Percentiles rank a stretch among this genome's conserved stretches.
Evolutionary conservation across 2,113 vertebrate genomes (phyloP).

Genomic region (Corydoras sp.): DNA sequence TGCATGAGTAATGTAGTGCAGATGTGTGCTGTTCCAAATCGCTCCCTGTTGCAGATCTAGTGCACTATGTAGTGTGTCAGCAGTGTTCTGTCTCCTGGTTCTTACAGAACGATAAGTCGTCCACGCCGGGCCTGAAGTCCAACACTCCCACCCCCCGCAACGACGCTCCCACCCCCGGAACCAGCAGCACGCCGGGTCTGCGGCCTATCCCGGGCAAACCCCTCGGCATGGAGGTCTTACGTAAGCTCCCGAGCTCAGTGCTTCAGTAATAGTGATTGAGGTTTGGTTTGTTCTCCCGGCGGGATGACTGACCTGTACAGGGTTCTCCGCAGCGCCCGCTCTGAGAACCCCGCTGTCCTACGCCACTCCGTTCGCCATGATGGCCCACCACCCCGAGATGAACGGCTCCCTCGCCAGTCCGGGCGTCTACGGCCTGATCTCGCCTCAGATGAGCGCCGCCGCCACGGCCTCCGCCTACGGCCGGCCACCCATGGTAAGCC

Average conservation of each 20-base stretch:
- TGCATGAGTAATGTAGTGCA: too few relatives aligned
- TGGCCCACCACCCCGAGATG: slow-evolving; percentile 89
- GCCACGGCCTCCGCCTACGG: slow-evolving; percentile 82
- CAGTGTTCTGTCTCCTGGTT: too few relatives aligned
- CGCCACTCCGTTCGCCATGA: slow-evolving; percentile 85
- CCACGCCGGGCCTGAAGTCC: too few relatives aligned
- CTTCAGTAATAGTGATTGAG: too few relatives aligned
- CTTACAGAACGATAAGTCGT: slow-evolving; percentile 99
- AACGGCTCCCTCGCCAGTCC: slow-evolving; percentile 89
- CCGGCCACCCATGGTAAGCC: slow-evolving; percentile 85
- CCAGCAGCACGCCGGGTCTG: slow-evolving; percentile 89
- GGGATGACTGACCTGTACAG: too few relatives aligned
- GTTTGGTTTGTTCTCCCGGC: too few relatives aligned
- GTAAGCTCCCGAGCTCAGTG: slow-evolving; percentile 45
- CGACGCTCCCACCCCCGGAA: slow-evolving; percentile 89
- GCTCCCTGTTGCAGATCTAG: too few relatives aligned
- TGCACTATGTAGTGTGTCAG: too few relatives aligned
- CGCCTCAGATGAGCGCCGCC: slow-evolving; percentile 82
- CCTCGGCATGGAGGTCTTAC: slow-evolving; percentile 79
- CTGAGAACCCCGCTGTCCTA: slow-evolving; percentile 87
- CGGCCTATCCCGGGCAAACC: slow-evolving; percentile 85
- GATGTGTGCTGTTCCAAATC: too few relatives aligned
- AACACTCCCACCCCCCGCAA: slow-evolving; percentile 91
- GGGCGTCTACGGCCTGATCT: slow-evolving; percentile 82
- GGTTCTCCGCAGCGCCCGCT: slow-evolving; percentile 74